Base-by-base conservation (phyloP, 2,113 vertebrate genomes). In the mouse (Mus musculus) region DNA sequence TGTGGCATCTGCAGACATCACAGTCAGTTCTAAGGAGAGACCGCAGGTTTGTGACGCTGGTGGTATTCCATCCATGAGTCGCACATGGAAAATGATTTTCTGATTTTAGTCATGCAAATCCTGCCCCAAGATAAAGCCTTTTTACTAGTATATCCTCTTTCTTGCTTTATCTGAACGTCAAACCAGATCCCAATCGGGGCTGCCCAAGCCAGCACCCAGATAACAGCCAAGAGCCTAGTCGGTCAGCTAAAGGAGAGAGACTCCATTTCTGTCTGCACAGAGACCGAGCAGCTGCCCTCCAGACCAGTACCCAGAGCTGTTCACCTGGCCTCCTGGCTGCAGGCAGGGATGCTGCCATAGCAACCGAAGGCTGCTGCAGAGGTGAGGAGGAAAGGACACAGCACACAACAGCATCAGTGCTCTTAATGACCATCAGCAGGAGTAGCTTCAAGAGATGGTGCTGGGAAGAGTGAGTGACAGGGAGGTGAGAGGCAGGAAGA, bases 291-390 rank as follows among this genome's bases (percentile, higher is more conserved):
- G 52, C 26, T 5, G 59, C 72, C 17, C 71, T 67, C 71, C 52
- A 42, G 65, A 14, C 7, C 1, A 0, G 69, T 0, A 6, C 14
- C n/a, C 13, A 59, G 33, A 56, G 54, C 93, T 71, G 19, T 56
- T 89, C 92, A 93, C 94, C 96, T 95, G 88, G 63, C 73, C 73
- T 87, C 77, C 89, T 16, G 63, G 76, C 90, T 84, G 9, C 54
- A 72, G 26, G 36, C 8, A 93, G 14, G 91, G 87, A 33, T 0
- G 63, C 2, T 93, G 77, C 96, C 90, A 97, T 96, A 91, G 95
- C 78, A 78, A 96, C 90, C 0, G 1, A 42, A 72, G n/a, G 93
- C 88, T 46, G 24, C 20, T 39, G 71, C 2, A 28, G 71, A 86
- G 95, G 67, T 95, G 90, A 4, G 2, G 14, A 16, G 10, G 92